phyloP scores from a whole-genome alignment of 1,140 invertebrate species.

The Oscheius sp. region DNA sequence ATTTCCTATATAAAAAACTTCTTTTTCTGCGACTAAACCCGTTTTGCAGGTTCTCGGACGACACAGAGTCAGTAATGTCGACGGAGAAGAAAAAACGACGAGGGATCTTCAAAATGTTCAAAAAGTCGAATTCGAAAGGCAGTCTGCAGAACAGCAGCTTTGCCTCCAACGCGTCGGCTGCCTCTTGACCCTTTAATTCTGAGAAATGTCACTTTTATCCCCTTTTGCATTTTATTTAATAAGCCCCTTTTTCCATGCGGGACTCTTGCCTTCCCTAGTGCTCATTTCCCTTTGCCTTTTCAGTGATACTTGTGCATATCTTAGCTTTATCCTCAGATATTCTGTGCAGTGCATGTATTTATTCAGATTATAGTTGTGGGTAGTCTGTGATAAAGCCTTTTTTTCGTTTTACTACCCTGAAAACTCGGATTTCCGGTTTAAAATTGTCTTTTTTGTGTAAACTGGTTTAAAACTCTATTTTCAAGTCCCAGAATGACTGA shows the following conservation, averaged over 20 bases:
- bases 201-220: background rate
- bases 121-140: background rate
- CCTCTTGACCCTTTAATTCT: background rate
- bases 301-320: background rate
- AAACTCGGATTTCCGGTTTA: too few species aligned
- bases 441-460: too few species aligned
- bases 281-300: background rate
- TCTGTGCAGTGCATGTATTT: background rate
- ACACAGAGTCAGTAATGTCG: background rate
- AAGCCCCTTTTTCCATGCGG: background rate
- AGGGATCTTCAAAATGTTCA: background rate
- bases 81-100: conserved; percentile 7
- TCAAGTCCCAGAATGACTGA: background rate
- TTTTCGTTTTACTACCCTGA: too few species aligned
- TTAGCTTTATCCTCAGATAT: background rate
- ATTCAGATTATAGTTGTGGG: background rate
- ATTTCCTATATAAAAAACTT: background rate
- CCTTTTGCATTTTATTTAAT: background rate
- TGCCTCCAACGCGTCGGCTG: background rate
- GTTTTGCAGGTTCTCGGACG: background rate
- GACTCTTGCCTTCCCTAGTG: background rate
- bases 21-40: background rate
- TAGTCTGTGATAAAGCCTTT: background rate
- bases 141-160: background rate
- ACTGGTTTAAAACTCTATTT: background rate